These are phyloP conservation scores for Gryllus bimaculatus DNA, from an alignment of 1,140 invertebrate genomes.

Conservation along the genomic window DNA sequence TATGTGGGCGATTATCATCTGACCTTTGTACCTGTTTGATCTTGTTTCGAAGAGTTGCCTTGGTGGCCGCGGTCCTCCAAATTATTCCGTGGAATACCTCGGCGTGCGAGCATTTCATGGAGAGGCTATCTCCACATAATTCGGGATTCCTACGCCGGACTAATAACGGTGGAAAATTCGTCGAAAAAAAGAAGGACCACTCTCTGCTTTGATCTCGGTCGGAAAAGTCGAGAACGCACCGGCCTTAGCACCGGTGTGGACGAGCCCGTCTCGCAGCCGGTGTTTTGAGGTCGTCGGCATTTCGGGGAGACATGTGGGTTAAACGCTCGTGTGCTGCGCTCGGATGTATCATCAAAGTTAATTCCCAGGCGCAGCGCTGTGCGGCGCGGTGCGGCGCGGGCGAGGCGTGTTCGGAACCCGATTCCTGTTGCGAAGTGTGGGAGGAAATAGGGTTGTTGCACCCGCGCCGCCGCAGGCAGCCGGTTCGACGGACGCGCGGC, in stretches of 20 bases:
- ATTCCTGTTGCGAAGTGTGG: neutral
- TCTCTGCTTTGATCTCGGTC: neutral
- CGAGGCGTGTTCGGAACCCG: neutral
- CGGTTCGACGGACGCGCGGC: too few relatives aligned
- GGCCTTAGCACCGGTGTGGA: too few relatives aligned
- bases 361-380: neutral
- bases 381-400: too few relatives aligned
- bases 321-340: neutral
- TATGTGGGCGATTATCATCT: constrained; percentile 1
- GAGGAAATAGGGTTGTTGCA: neutral
- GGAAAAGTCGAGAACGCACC: neutral
- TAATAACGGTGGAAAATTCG: neutral
- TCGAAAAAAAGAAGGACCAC: too few relatives aligned
- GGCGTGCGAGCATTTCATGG: neutral
- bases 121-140: neutral
- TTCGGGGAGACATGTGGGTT: neutral
- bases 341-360: neutral
- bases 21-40: constrained; percentile 1
- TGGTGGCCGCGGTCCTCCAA: neutral
- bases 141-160: neutral
- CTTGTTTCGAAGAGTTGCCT: neutral
- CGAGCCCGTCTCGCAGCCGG: too few relatives aligned
- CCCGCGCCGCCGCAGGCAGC: too few relatives aligned
- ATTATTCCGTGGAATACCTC: neutral
- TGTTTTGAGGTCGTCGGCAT: neutral